Conservation (phyloP, 1,140 invertebrate species). For the Wiebesia pumilae region DNA sequence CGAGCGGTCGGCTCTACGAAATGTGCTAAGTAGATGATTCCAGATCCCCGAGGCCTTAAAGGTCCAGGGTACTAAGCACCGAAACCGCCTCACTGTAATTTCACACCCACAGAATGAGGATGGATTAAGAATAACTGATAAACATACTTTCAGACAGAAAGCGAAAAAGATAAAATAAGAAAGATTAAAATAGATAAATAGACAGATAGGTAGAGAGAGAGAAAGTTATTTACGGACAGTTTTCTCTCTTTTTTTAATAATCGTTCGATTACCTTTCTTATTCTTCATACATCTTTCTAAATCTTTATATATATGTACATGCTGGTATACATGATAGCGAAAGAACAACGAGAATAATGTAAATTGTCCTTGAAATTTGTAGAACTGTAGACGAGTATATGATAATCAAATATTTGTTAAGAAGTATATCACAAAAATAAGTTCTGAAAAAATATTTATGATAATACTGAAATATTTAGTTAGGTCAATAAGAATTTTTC, state of each 20-base stretch:
- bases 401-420: too few species aligned
- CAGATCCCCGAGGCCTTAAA: background rate
- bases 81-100: conserved; percentile 63
- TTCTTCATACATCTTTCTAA: too few species aligned
- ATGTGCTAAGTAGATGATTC: conserved; percentile 33
- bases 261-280: background rate
- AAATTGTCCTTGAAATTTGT: too few species aligned
- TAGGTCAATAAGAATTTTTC: too few species aligned
- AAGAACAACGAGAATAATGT: too few species aligned
- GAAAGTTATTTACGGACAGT: background rate
- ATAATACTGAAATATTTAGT: too few species aligned
- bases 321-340: background rate
- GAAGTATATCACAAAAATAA: too few species aligned
- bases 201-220: background rate
- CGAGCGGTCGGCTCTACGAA: background rate
- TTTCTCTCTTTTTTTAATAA: conserved; percentile 19
- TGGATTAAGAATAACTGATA: background rate
- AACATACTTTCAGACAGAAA: background rate
- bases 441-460: too few species aligned
- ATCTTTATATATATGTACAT: background rate
- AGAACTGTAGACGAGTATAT: too few species aligned
- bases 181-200: background rate
- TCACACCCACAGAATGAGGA: conserved; percentile 60
- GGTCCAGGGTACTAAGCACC: conserved; percentile 56
- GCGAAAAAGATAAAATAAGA: background rate